Conservation (phyloP, 2,888 invertebrate species). For the Anticlea derivata region DNA sequence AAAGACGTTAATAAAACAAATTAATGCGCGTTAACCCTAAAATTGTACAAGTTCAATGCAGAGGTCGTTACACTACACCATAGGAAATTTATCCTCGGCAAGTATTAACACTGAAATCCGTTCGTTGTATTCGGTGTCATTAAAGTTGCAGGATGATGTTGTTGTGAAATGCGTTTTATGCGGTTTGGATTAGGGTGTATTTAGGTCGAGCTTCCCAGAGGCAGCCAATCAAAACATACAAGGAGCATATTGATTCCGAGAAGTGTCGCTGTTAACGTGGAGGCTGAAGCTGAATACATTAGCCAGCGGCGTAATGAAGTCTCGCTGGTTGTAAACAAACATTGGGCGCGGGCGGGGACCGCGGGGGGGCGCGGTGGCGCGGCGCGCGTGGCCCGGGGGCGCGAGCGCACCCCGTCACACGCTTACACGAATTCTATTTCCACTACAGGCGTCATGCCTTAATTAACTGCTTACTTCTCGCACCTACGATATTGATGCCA, state of each 20-base stretch:
- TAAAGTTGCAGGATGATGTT: conserved; percentile 58
- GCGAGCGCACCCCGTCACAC: conserved; percentile 69
- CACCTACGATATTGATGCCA: conserved; percentile 81
- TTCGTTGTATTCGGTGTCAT: conserved; percentile 82
- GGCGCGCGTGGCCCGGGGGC: conserved; percentile 60
- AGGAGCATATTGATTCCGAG: conserved; percentile 84
- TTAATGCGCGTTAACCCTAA: conserved; percentile 80
- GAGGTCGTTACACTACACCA: conserved; percentile 81
- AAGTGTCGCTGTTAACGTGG: conserved; percentile 84
- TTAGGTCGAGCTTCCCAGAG: conserved; percentile 54
- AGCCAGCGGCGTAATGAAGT: conserved; percentile 84
- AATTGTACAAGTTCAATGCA: conserved; percentile 83
- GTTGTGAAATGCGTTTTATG: conserved; percentile 65
- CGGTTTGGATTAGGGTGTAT: conserved; percentile 54
- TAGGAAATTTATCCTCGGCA: conserved; percentile 79
- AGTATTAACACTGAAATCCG: conserved; percentile 83
- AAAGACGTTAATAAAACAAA: conserved; percentile 81
- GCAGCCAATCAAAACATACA: conserved; percentile 83
- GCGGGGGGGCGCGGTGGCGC: conserved; percentile 64
- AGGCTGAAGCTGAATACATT: conserved; percentile 85
- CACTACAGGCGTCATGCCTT: conserved; percentile 82
- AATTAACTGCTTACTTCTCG: conserved; percentile 80
- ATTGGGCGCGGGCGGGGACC: conserved; percentile 53
- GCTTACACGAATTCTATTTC: conserved; percentile 82
- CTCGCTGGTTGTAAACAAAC: conserved; percentile 84